Conservation (phyloP, 2,113 vertebrate genomes). For the Hemiprocne comata region DNA sequence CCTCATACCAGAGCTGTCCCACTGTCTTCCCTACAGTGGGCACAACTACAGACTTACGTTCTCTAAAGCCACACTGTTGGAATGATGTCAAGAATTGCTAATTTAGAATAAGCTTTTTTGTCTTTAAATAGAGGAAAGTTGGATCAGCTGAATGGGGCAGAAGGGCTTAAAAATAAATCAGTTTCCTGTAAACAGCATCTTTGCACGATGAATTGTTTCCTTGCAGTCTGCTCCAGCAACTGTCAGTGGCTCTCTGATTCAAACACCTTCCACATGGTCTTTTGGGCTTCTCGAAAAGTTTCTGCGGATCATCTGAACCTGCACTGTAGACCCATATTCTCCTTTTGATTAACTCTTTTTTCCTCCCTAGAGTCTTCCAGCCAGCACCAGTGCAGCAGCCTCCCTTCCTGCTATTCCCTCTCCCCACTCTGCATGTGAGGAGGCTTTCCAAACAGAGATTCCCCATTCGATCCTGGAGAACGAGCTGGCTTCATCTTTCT, state of each 20-base stretch:
- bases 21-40: neutral
- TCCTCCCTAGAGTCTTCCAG: neutral
- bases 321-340: neutral
- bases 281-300: neutral
- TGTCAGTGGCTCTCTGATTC: neutral
- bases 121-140: neutral
- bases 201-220: neutral
- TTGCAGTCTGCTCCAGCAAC: neutral
- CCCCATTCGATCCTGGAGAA: neutral
- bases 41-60: neutral
- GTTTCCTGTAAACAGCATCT: neutral
- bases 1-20: rapidly evolving
- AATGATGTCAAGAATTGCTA: neutral
- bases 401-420: neutral
- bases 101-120: neutral
- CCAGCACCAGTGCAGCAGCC: neutral
- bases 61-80: neutral
- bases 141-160: neutral
- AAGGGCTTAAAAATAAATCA: neutral
- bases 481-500: neutral
- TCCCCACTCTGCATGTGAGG: neutral
- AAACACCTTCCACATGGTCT: neutral
- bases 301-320: neutral
- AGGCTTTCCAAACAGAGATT: neutral
- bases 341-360: neutral